Base-by-base conservation (phyloP, 2,888 invertebrate genomes). In the Venusia cambrica region DNA sequence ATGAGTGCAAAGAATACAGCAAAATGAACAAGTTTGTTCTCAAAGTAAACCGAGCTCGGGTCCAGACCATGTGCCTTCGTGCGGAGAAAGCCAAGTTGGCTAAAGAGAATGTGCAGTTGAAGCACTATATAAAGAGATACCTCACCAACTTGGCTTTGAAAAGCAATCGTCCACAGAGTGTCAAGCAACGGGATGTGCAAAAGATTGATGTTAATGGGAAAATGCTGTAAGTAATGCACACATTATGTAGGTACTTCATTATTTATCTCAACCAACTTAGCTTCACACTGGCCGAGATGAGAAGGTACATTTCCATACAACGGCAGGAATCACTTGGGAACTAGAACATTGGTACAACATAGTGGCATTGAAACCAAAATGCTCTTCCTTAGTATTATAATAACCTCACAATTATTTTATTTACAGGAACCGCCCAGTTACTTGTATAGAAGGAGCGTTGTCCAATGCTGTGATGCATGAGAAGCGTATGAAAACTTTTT, bases 11-110 rank as follows among this genome's bases (percentile, higher is more conserved):
- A 22, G 79, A 88, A 26, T 89, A 90, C 57, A 80, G 80, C 5
- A 89, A 90, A 62, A 77, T 94, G 83, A 92, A 92, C 45, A 91
- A 91, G 51, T 94, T 95, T 62, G 90, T 94, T 89, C 46, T 83
- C 2, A 87, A 87, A 70, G 56, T 74, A 6, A 87, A 87, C 59
- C 60, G 79, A 38, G 81, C 73, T 0, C 74, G 67, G 34, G 79
- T 88, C 0, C 87, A 88, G 33, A 71, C 75, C 0, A 61, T 84
- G 33, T 83, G 87, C 33, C 51, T 88, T 1, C 74, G 52, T 46
- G 62, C 75, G 0, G 88, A 88, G 44, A 81, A 80, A 40, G 54
- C 58, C 0, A 85, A 83, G 26, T 55, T 91, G 18, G 66, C 85
- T 3, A 77, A 84, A 28, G 92, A 93, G 61, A 94, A 95, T 62